phyloP scores from a whole-genome alignment of 2,797 vertebrate species.

The Danio tinwini region DNA sequence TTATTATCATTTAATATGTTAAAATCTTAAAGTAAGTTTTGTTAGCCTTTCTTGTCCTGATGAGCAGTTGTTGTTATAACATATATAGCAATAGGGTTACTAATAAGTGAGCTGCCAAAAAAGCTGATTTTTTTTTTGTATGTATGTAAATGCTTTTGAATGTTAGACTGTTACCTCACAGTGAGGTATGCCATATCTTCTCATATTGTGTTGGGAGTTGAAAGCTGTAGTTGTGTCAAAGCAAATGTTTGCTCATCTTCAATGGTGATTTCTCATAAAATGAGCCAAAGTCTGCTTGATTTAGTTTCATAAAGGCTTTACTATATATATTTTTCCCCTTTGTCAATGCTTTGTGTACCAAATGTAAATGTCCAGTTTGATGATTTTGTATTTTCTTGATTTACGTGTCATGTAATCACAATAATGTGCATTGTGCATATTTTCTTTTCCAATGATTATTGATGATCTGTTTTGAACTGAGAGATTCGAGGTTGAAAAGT shows the following conservation, averaged over 20 bases:
- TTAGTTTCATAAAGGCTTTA: conserved; percentile 19
- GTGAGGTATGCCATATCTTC: conserved; percentile 56
- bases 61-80: conserved; percentile 1
- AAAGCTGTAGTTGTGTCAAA: background rate
- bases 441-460: conserved; percentile 17
- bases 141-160: conserved; percentile 50
- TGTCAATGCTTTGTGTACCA: conserved; percentile 47
- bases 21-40: conserved; percentile 22
- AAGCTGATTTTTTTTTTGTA: background rate
- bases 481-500: conserved; percentile 12
- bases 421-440: conserved; percentile 12
- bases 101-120: conserved; percentile 25
- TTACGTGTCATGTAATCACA: conserved; percentile 34
- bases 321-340: conserved; percentile 32
- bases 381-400: conserved; percentile 44
- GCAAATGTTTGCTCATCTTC: conserved; percentile 24
- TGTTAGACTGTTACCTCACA: conserved; percentile 59
- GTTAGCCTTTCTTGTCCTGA: background rate
- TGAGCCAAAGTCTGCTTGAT: conserved; percentile 56
- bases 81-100: conserved; percentile 16
- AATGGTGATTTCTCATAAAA: conserved; percentile 44
- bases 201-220: conserved; percentile 23
- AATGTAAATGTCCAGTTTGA: conserved; percentile 49
- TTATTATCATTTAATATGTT: background rate
- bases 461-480: conserved; percentile 29